Percentiles rank a stretch among this genome's conserved stretches.
phyloP scores from a whole-genome alignment of 2,797 vertebrate genomes.

The Melanotaenia trifasciata region DNA sequence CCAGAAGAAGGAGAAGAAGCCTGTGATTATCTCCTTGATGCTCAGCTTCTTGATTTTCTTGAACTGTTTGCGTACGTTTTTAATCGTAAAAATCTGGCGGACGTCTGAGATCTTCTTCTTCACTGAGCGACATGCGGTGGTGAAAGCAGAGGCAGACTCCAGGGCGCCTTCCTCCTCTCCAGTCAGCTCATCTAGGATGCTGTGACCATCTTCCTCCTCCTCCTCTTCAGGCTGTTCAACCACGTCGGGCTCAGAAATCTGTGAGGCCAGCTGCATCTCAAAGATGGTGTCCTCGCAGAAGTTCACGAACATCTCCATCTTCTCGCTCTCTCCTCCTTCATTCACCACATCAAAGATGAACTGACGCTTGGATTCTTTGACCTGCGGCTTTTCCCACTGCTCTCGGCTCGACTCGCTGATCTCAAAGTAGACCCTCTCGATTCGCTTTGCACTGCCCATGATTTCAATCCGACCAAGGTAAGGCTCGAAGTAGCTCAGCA shows the following conservation, averaged over 20 bases:
- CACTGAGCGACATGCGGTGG: conserved; percentile 85
- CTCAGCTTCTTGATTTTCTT: conserved; percentile 92
- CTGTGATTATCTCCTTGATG: conserved; percentile 89
- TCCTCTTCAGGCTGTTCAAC: conserved; percentile 87
- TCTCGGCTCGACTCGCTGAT: conserved; percentile 97
- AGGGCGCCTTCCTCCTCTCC: conserved; percentile 82
- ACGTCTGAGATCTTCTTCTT: conserved; percentile 84
- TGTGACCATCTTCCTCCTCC: conserved; percentile 86
- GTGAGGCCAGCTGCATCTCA: conserved; percentile 98
- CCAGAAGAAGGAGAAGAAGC: conserved; percentile 95
- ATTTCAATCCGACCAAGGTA: conserved; percentile 98
- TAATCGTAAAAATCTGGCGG: conserved; percentile 86
- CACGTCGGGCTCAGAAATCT: conserved; percentile 93
- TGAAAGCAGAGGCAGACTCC: conserved; percentile 92
- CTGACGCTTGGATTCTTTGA: conserved; percentile 98
- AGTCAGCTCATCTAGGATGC: conserved; percentile 80
- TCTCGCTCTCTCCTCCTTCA: conserved; percentile 96
- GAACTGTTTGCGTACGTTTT: conserved; percentile 88
- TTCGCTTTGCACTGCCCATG: conserved; percentile 97
- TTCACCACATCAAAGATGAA: conserved; percentile 99
- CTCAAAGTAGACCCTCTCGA: conserved; percentile 98
- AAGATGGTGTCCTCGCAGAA: conserved; percentile 99
- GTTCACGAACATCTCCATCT: conserved; percentile 99
- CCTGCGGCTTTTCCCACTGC: conserved; percentile 99
- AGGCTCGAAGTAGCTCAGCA: conserved; percentile 96